A percentile compares a stretch with the other conserved stretches of the same genome.
phyloP scores from a whole-genome alignment of 2,888 invertebrate genomes.

The Lycia hirtaria region DNA sequence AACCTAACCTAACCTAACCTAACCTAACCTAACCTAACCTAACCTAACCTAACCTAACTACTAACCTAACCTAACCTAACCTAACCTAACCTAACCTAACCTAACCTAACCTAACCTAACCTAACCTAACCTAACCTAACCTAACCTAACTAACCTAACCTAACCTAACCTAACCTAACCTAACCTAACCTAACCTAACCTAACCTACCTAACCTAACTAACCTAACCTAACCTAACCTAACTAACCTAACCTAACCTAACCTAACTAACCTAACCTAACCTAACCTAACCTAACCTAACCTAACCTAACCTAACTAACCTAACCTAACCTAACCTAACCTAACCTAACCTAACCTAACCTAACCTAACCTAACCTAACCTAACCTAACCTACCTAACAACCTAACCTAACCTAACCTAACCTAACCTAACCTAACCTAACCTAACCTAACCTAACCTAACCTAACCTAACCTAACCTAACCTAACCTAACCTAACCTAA shows the following conservation, averaged over 20 bases:
- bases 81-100: conserved; percentile 31
- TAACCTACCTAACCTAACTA: conserved; percentile 14
- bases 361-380: conserved; percentile 40
- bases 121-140: conserved; percentile 25
- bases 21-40: conserved; percentile 10
- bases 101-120: conserved; percentile 36
- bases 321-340: conserved; percentile 32
- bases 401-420: conserved; percentile 32
- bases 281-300: conserved; percentile 3
- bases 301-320: conserved; percentile 3
- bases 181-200: conserved; percentile 3
- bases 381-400: conserved; percentile 38
- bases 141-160: conserved; percentile 30
- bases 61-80: conserved; percentile 16
- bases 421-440: conserved; percentile 31
- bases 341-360: conserved; percentile 36
- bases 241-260: conserved; percentile 7
- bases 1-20: conserved; percentile 7
- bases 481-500: conserved; percentile 33
- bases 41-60: conserved; percentile 15
- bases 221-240: conserved; percentile 36
- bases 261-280: conserved; percentile 20
- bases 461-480: conserved; percentile 32
- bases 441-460: conserved; percentile 33
- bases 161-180: conserved; percentile 12